Evolutionary conservation across 2,113 vertebrate genomes (phyloP).

Genomic region (Ceratotherium simum): DNA sequence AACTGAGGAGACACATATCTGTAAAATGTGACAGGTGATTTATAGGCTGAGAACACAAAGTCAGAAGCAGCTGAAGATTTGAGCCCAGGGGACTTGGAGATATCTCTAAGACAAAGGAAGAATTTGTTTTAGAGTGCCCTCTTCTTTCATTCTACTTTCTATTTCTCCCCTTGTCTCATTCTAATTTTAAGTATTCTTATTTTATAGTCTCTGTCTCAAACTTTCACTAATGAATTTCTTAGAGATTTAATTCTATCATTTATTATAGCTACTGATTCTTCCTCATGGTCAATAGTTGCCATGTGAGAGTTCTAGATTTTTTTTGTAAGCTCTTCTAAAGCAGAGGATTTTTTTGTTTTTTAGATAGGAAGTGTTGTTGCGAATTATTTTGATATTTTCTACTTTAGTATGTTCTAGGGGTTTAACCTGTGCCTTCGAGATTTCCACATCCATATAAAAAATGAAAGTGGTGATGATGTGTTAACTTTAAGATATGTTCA

Average conservation of each 20-base stretch:
- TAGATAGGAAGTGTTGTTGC: not conserved
- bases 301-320: not conserved
- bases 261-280: not conserved
- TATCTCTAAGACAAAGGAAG: not conserved
- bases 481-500: not conserved
- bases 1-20: not conserved
- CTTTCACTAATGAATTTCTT: not conserved
- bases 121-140: not conserved
- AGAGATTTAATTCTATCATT: not conserved
- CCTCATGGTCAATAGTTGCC: not conserved
- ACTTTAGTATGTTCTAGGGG: not conserved
- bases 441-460: not conserved
- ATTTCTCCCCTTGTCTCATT: not conserved
- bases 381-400: slow-evolving; percentile 11
- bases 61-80: not conserved
- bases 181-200: not conserved
- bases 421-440: not conserved
- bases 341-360: not conserved
- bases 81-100: not conserved
- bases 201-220: not conserved
- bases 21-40: not conserved
- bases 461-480: not conserved
- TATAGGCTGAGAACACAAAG: not conserved
- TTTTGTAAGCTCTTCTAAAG: slow-evolving; percentile 34
- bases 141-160: not conserved